Conservation (phyloP, 2,797 vertebrate genomes). For the Syndactyla subalaris region DNA sequence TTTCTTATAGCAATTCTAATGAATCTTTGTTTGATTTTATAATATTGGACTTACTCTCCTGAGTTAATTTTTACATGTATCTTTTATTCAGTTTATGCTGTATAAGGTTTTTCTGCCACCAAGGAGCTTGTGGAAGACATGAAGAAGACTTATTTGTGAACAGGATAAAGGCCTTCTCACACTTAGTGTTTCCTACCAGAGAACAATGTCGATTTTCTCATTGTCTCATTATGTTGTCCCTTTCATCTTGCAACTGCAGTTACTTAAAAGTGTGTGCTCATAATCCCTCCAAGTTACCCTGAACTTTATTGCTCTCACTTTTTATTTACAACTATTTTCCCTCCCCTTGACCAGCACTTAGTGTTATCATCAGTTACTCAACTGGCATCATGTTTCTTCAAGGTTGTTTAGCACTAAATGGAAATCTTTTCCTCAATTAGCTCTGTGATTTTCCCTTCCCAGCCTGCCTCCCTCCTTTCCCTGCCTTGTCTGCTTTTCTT, state of each 20-base stretch:
- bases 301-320: not conserved
- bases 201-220: not conserved
- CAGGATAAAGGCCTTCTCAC: not conserved
- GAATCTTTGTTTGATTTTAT: not conserved
- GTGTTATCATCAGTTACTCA: conserved; percentile 3
- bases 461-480: not conserved
- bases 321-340: not conserved
- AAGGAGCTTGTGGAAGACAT: not conserved
- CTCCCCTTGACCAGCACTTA: not conserved
- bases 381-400: conserved; percentile 16
- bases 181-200: not conserved
- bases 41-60: not conserved
- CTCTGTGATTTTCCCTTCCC: conserved; percentile 7
- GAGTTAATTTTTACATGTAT: not conserved
- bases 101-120: not conserved
- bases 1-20: not conserved
- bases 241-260: not conserved
- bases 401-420: conserved; percentile 38
- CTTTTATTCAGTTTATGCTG: not conserved
- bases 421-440: conserved; percentile 10
- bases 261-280: not conserved
- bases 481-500: not conserved
- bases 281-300: not conserved
- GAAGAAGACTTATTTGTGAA: not conserved
- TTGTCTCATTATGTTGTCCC: not conserved